Conservation (phyloP, 2,113 vertebrate species). For the Psephotus haematonotus region DNA sequence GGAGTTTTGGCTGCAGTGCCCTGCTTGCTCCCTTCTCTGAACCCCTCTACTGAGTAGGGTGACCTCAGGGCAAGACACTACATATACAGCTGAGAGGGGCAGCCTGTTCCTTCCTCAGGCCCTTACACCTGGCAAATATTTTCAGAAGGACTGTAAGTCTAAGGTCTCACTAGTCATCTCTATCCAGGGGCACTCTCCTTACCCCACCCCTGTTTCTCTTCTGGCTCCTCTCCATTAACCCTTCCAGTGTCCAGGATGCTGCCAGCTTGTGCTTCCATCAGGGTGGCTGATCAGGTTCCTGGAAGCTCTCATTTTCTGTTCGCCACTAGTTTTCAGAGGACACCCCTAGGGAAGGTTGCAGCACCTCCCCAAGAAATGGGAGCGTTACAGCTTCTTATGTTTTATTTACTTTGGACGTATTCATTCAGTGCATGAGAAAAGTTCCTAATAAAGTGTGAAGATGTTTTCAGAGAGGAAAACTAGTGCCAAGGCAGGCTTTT, state of each 20-base stretch:
- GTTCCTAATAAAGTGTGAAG: not conserved
- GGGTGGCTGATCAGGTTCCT: not conserved
- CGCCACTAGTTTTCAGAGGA: not conserved
- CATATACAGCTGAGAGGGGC: rapidly evolving
- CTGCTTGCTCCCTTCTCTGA: not conserved
- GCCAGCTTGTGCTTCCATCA: not conserved
- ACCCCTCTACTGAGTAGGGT: not conserved
- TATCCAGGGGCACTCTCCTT: not conserved
- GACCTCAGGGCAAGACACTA: not conserved
- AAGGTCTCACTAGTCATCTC: not conserved
- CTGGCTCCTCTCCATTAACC: not conserved
- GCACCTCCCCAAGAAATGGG: not conserved
- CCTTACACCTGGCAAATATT: not conserved
- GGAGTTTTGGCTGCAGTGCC: not conserved
- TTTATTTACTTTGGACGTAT: not conserved
- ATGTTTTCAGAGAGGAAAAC: not conserved
- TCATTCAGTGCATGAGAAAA: not conserved
- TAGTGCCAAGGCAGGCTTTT: not conserved
- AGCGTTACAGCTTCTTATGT: not conserved
- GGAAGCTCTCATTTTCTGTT: not conserved
- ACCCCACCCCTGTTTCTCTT: not conserved
- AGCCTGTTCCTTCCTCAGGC: not conserved
- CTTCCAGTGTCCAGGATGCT: not conserved
- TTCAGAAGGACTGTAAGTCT: not conserved
- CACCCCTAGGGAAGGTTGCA: not conserved